Base-by-base conservation (phyloP, 2,797 vertebrate genomes). In the Enteromius argenteus region DNA sequence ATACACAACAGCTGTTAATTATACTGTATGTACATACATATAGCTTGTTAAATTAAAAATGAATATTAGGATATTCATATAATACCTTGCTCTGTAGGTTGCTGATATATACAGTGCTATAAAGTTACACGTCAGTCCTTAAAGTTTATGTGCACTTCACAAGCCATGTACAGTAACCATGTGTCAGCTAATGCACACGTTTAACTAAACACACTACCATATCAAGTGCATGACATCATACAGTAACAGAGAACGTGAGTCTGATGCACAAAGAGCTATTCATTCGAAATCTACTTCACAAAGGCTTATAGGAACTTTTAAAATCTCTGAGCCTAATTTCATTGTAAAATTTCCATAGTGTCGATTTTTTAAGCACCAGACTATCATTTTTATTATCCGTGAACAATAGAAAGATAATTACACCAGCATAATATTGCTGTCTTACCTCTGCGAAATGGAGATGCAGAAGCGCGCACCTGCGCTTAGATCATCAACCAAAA, bases 381-480 rank as follows among this genome's bases (percentile, higher is more conserved):
- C 9, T 32, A 42, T 56, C 51, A 39, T 13, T 13, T 51, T 10
- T 37, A 23, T 19, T n/a, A 64, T 5, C 1, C 13, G 3, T 74
- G 3, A 10, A n/a, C 8, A 44, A 30, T 0, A 27, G 14, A 39
- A 19, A 35, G 9, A 19, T 37, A 21, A 71, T 4, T 23, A 56
- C 0, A 14, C 3, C 1, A 80, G 14, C 8, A 15, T 44, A 10
- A 15, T 44, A 10, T n/a, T 8, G 2, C 3, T 23, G 53, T 72
- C 83, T 84, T 79, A 84, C 83, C 83, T 84, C 14, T 11, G 49
- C 42, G 27, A 19, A 42, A 62, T 60, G 39, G 49, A 62, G 39
- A 64, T 62, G 67, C 51, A 79, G 67, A 62, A 51, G 75, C 23
- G 35, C 46, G 15, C 75, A 71, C 66, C 39, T 64, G 75, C 30